Evolutionary conservation across 2,888 invertebrate genomes (phyloP).

Genomic region (Drosophila infuscata): DNA sequence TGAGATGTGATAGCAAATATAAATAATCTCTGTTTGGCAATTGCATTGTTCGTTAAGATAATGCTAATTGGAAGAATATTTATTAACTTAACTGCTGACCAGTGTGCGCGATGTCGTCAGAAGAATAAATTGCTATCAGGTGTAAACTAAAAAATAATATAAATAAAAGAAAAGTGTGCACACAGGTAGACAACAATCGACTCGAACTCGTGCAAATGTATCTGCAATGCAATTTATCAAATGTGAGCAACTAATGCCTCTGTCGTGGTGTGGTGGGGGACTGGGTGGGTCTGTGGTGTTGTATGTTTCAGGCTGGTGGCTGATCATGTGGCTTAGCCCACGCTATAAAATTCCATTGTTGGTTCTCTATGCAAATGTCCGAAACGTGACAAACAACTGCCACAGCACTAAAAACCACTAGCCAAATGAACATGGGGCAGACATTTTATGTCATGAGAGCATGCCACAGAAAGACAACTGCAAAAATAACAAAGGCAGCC

Average conservation of each 20-base stretch:
- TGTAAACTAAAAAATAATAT: slow-evolving; percentile 32
- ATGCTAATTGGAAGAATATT: slow-evolving; percentile 8
- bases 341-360: slow-evolving; percentile 62
- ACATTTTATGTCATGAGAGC: slow-evolving; percentile 60
- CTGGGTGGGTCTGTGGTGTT: slow-evolving; percentile 9
- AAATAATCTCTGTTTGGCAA: background rate
- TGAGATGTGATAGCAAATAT: background rate
- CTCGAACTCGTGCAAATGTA: slow-evolving; percentile 42
- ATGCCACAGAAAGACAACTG: slow-evolving; percentile 48
- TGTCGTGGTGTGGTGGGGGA: slow-evolving; percentile 3
- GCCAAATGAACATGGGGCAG: slow-evolving; percentile 20
- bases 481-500: slow-evolving; percentile 14
- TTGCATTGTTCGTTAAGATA: background rate
- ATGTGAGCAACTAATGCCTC: slow-evolving; percentile 21
- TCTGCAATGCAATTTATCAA: slow-evolving; percentile 55
- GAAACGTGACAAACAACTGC: slow-evolving; percentile 71
- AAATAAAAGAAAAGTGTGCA: slow-evolving; percentile 9
- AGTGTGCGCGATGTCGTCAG: slow-evolving; percentile 60
- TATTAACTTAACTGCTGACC: slow-evolving; percentile 32
- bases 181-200: slow-evolving; percentile 28
- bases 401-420: slow-evolving; percentile 45
- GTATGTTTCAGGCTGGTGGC: slow-evolving; percentile 14
- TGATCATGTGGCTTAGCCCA: slow-evolving; percentile 58
- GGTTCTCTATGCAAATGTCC: slow-evolving; percentile 67
- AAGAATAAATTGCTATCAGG: slow-evolving; percentile 61